Conservation (phyloP, 2,888 invertebrate species). For the Acleris emargana region DNA sequence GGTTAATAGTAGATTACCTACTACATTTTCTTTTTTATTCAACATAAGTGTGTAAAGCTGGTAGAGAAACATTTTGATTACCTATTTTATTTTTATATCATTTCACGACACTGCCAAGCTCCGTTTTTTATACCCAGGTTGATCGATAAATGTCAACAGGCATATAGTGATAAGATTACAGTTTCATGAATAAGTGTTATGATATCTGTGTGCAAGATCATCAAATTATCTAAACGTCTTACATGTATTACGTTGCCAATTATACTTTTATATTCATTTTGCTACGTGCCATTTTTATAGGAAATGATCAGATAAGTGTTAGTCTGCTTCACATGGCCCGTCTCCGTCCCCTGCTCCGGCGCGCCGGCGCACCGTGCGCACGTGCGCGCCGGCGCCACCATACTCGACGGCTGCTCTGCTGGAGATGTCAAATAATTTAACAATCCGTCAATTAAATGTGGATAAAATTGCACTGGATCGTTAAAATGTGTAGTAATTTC, state of each 20-base stretch:
- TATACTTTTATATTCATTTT: constrained; percentile 9
- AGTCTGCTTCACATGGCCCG: constrained; percentile 3
- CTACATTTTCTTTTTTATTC: constrained; percentile 42
- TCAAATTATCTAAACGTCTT: constrained; percentile 42
- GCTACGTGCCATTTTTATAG: constrained; percentile 9
- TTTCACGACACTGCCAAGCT: constrained; percentile 54
- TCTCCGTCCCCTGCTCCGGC: background rate
- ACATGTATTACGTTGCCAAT: constrained; percentile 2
- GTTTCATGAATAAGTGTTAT: constrained; percentile 74
- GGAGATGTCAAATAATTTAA: constrained; percentile 8
- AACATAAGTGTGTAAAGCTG: constrained; percentile 62
- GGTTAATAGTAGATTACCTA: constrained; percentile 6
- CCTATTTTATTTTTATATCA: constrained; percentile 52
- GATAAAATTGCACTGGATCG: constrained; percentile 12
- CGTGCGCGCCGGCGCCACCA: background rate
- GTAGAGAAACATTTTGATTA: constrained; percentile 44
- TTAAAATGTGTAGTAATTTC: constrained; percentile 11
- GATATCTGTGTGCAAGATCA: constrained; percentile 55
- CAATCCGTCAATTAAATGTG: constrained; percentile 4
- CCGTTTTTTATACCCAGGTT: constrained; percentile 44
- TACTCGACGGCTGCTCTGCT: background rate
- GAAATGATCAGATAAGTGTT: constrained; percentile 18
- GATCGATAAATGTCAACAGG: constrained; percentile 50
- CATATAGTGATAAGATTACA: constrained; percentile 72
- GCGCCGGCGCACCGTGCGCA: background rate